Evolutionary conservation across 2,888 invertebrate species (phyloP).

Genomic region (Macrophya alboannulata): DNA sequence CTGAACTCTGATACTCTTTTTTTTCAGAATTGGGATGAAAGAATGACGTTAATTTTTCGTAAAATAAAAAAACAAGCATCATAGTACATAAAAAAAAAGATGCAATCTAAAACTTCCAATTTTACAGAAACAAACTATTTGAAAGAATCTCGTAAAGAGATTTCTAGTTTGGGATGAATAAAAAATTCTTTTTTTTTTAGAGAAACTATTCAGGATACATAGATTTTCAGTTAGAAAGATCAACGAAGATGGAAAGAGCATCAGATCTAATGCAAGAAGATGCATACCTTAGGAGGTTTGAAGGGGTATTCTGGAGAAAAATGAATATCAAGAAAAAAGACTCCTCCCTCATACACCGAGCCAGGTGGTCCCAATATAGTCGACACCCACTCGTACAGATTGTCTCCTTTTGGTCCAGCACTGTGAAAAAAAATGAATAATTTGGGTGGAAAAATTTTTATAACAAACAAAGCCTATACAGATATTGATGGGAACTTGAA

Average conservation of each 20-base stretch:
- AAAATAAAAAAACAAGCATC: too few relatives aligned
- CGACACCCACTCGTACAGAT: constrained; percentile 98
- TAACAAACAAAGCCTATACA: neutral
- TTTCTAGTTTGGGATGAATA: neutral
- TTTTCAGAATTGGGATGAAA: neutral
- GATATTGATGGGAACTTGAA: too few relatives aligned
- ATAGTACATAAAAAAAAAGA: too few relatives aligned
- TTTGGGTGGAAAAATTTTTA: neutral
- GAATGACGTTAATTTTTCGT: neutral
- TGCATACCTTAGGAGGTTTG: constrained; percentile 95
- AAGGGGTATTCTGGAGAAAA: constrained; percentile 99
- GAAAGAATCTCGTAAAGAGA: neutral
- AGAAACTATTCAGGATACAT: neutral
- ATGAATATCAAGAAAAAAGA: constrained; percentile 98
- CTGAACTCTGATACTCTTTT: neutral
- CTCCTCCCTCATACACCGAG: constrained; percentile 98
- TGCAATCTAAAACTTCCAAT: neutral
- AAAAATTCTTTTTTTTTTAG: neutral
- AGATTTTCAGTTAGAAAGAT: neutral
- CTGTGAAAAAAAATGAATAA: constrained; percentile 80
- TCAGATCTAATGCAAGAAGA: neutral
- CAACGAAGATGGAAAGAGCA: neutral
- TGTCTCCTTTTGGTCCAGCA: constrained; percentile 99
- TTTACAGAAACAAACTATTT: neutral
- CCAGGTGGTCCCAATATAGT: constrained; percentile 98